phyloP scores from a whole-genome alignment of 2,888 invertebrate species.

The Exocentrus adspersus region DNA sequence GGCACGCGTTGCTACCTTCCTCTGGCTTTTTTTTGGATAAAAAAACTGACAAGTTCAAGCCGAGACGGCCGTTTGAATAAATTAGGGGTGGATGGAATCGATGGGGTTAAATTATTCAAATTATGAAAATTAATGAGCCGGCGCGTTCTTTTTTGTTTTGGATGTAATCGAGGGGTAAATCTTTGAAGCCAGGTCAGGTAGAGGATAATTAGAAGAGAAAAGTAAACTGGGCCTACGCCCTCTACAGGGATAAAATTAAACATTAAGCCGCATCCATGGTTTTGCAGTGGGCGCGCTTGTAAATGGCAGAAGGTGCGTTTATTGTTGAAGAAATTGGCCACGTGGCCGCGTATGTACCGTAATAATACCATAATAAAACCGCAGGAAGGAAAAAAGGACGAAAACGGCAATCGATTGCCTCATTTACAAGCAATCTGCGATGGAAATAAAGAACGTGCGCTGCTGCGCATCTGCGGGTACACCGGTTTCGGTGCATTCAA shows the following conservation, averaged over 20 bases:
- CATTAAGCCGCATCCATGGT: no score
- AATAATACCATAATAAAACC: no score
- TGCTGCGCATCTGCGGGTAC: slow-evolving; percentile 10
- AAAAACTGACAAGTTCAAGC: background rate
- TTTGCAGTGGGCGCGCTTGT: no score
- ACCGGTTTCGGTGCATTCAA: slow-evolving; percentile 5
- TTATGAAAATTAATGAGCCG: slow-evolving; percentile 1
- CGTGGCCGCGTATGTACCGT: no score
- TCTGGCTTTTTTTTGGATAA: background rate
- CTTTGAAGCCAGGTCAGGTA: slow-evolving; percentile 2
- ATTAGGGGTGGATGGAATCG: background rate
- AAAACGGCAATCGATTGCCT: slow-evolving; percentile 14
- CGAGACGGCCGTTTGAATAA: background rate
- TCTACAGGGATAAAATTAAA: no score
- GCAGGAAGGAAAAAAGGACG: background rate
- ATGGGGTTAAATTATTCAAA: slow-evolving; percentile 5
- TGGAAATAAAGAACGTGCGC: slow-evolving; percentile 9
- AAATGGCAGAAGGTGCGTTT: no score
- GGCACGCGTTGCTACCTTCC: background rate
- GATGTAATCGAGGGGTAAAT: background rate
- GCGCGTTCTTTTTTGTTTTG: background rate
- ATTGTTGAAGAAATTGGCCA: no score
- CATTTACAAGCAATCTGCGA: slow-evolving; percentile 21
- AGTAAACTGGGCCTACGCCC: background rate
- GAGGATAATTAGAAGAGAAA: background rate